phyloP scores from a whole-genome alignment of 2,797 vertebrate species.

The Sebastes kiyomatsui region DNA sequence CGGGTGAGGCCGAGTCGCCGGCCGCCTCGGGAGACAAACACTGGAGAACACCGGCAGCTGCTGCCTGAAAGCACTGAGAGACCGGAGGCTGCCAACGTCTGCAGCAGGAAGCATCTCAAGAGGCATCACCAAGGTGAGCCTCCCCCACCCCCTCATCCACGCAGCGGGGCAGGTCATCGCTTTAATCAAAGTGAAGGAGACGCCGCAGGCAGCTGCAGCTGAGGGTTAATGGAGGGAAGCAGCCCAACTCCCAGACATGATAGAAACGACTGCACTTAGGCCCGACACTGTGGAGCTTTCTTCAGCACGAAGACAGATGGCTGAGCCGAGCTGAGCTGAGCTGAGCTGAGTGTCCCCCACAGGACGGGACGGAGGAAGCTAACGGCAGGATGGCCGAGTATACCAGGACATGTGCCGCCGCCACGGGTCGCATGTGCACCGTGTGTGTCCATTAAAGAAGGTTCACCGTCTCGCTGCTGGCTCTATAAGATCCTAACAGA shows the following conservation, averaged over 20 bases:
- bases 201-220: conserved; percentile 34
- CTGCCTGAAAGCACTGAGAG: conserved; percentile 20
- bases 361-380: conserved; percentile 40
- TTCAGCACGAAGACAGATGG: conserved; percentile 61
- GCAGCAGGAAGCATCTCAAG: conserved; percentile 24
- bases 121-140: conserved; percentile 35
- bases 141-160: neutral
- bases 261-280: conserved; percentile 47
- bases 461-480: conserved; percentile 9
- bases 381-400: conserved; percentile 33
- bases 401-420: conserved; percentile 21
- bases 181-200: conserved; percentile 68
- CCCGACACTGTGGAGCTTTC: conserved; percentile 43
- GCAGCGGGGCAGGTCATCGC: conserved; percentile 33
- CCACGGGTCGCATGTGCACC: neutral
- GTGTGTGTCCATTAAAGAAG: conserved; percentile 25
- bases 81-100: neutral
- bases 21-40: conserved; percentile 27
- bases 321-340: neutral
- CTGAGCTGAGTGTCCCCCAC: conserved; percentile 13
- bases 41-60: conserved; percentile 37
- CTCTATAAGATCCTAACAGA: conserved; percentile 5
- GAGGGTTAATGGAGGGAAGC: conserved; percentile 62
- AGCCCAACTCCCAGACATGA: conserved; percentile 49
- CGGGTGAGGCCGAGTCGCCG: conserved; percentile 45